phyloP scores from a whole-genome alignment of 2,888 invertebrate species.

The Ditylenchus weischeri region DNA sequence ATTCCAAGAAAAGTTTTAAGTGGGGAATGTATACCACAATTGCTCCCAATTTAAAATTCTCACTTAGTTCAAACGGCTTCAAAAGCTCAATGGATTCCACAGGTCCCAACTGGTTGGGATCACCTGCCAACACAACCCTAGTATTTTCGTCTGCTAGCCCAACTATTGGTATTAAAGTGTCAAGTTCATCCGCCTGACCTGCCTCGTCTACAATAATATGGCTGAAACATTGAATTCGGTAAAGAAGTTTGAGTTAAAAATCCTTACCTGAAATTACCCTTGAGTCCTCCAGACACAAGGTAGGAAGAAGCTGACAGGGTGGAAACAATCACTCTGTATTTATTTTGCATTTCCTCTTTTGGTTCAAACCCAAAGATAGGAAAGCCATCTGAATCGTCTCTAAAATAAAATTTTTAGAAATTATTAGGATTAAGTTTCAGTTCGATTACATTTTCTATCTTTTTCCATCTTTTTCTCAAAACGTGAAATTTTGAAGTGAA shows the following conservation, averaged over 20 bases:
- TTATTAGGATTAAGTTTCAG: too few species aligned
- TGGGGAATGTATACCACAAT: too few species aligned
- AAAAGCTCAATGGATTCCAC: constrained; percentile 21
- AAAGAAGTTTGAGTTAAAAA: background rate
- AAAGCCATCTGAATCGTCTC: too few species aligned
- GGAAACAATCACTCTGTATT: constrained; percentile 18
- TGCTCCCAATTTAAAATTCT: background rate
- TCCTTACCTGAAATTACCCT: constrained; percentile 18
- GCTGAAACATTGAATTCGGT: constrained; percentile 8
- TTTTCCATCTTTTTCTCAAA: too few species aligned
- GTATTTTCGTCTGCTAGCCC: constrained; percentile 15
- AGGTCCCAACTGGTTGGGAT: constrained; percentile 30
- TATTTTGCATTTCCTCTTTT: constrained; percentile 2
- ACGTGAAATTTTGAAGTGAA: too few species aligned
- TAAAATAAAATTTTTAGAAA: too few species aligned
- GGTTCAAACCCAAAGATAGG: background rate
- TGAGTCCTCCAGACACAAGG: constrained; percentile 12
- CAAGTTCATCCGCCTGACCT: constrained; percentile 28
- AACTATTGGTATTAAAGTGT: constrained; percentile 26
- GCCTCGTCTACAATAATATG: constrained; percentile 29
- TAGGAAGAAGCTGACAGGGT: constrained; percentile 24
- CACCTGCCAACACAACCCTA: constrained; percentile 29
- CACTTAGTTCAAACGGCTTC: constrained; percentile 16
- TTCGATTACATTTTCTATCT: too few species aligned
- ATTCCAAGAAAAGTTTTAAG: too few species aligned